Evolutionary conservation across 2,797 vertebrate genomes (phyloP).

Genomic region (Meda fulgida): DNA sequence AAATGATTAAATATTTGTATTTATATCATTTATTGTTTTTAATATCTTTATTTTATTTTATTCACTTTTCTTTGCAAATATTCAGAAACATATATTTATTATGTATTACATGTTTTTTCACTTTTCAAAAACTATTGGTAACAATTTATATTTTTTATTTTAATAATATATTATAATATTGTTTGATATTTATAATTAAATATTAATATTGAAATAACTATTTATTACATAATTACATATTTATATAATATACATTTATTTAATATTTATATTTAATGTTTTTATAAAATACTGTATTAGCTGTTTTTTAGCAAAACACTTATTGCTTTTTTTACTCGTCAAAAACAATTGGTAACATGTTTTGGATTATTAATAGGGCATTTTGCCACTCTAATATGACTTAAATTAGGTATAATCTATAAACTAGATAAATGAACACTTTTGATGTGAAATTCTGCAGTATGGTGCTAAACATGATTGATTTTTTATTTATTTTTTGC

Average conservation of each 20-base stretch:
- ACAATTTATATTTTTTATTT: no score
- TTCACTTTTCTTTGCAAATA: no score
- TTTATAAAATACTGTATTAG: no score
- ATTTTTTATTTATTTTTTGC: no score
- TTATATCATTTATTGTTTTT: not conserved
- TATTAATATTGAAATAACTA: not conserved
- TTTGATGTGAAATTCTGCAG: no score
- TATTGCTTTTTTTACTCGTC: not conserved
- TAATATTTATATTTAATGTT: not conserved
- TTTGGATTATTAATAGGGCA: not conserved
- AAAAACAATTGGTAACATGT: no score
- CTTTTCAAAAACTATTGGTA: no score
- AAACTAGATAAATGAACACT: no score
- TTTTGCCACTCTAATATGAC: not conserved
- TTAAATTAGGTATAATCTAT: not conserved
- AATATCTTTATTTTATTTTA: no score
- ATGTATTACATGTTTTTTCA: no score
- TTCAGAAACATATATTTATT: no score
- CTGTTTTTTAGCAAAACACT: not conserved
- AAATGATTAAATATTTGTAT: not conserved
- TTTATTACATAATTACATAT: not conserved
- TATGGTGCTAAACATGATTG: no score
- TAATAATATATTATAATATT: not conserved
- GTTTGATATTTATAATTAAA: not conserved
- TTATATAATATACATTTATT: not conserved